Conservation (phyloP, 37 sponge, comb jelly and placozoan species). For the Petrosia ficiformis region DNA sequence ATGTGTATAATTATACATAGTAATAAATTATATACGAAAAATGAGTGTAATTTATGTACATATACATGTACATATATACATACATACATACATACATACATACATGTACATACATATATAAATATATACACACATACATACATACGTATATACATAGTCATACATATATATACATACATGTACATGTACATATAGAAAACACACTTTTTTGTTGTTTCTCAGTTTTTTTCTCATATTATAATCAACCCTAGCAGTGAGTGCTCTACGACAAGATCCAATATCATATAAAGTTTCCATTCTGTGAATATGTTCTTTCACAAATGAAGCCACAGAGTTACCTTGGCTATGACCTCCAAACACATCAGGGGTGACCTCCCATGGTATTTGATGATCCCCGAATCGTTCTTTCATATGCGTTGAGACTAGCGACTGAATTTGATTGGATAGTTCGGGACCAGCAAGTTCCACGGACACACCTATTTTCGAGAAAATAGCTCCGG, state of each 20-base stretch:
- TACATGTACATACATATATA: too few species aligned
- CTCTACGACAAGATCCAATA: constrained; percentile 28
- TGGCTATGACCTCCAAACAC: constrained; percentile 19
- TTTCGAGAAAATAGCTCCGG: constrained; percentile 21
- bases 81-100: too few species aligned
- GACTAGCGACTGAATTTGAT: background rate
- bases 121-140: too few species aligned
- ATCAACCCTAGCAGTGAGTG: constrained; percentile 52
- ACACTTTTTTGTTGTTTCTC: background rate
- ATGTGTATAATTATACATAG: too few species aligned
- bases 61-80: too few species aligned
- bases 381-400: background rate
- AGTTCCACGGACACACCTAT: constrained; percentile 35
- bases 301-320: background rate
- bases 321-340: constrained; percentile 3
- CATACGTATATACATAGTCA: too few species aligned
- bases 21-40: too few species aligned
- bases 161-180: too few species aligned
- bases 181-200: too few species aligned
- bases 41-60: too few species aligned
- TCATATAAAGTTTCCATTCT: background rate
- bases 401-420: background rate
- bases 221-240: constrained; percentile 36
- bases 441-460: constrained; percentile 43
- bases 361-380: background rate